Conservation (phyloP, 2,797 vertebrate species). For the Orientallactaga sibirica region DNA sequence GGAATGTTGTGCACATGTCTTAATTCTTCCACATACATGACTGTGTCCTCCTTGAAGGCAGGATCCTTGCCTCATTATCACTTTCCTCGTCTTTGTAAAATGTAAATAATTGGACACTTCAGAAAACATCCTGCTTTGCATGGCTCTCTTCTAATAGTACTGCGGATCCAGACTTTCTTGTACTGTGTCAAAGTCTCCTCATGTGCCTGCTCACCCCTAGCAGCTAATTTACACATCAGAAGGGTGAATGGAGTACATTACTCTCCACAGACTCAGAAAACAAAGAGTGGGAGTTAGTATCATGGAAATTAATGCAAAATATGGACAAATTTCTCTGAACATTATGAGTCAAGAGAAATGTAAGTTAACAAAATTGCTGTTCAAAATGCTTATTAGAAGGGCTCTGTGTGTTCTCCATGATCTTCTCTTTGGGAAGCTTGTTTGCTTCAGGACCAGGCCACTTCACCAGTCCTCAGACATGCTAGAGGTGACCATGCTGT, state of each 20-base stretch:
- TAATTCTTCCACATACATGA: not conserved
- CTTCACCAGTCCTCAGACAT: slow-evolving; percentile 40
- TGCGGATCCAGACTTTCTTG: slow-evolving; percentile 13
- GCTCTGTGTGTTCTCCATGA: slow-evolving; percentile 46
- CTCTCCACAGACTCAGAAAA: slow-evolving; percentile 43
- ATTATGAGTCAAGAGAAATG: slow-evolving; percentile 64
- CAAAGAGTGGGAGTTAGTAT: slow-evolving; percentile 68
- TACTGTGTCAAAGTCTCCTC: slow-evolving; percentile 1
- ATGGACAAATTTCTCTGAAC: slow-evolving; percentile 66
- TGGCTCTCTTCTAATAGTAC: not conserved
- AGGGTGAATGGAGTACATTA: slow-evolving; percentile 63
- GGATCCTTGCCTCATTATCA: not conserved
- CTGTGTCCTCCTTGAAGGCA: not conserved
- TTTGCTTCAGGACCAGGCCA: slow-evolving; percentile 52
- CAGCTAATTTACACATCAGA: slow-evolving; percentile 47
- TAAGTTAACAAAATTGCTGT: slow-evolving; percentile 62
- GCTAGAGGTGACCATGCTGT: slow-evolving; percentile 57
- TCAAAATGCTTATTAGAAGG: slow-evolving; percentile 72
- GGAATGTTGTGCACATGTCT: not conserved
- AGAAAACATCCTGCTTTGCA: not conserved
- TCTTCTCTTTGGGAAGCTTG: not conserved
- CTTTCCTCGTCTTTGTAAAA: slow-evolving; percentile 32
- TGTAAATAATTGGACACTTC: slow-evolving; percentile 28
- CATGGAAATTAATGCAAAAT: slow-evolving; percentile 73
- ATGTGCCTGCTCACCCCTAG: not conserved